Base-by-base conservation (phyloP, 2,113 vertebrate genomes). In the Lamprologus sp. region DNA sequence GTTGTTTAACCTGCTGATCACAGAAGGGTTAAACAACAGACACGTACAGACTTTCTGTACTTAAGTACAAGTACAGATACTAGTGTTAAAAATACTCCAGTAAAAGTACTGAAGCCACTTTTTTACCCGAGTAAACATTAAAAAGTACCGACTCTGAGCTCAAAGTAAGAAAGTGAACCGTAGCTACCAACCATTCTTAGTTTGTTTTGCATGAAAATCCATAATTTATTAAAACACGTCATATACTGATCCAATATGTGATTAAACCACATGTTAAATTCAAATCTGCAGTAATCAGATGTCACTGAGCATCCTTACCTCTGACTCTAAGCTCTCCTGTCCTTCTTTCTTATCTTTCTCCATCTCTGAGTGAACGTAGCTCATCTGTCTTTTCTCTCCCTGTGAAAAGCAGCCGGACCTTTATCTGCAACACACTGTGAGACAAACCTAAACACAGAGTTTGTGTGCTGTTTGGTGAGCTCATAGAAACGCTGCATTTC, bases 101-200 rank as follows among this genome's bases (percentile, higher is more conserved):
- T 35, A 63, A 12, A 63, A 63, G 31, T 63, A 63, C 1, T 35
- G 58, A 63, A 63, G 17, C 31, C 31, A 35, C 60, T n/a, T 35
- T 63, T 63, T 63, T 63, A 63, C 9, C 26, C 31, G 2, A 35
- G 31, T 65, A 65, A 35, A 63, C 58, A 35, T 63, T 33, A 63
- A 63, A 63, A 63, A 63, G 17, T 35, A 35, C 2, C 1, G 0
- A 35, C 15, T 63, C 6, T 35, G 31, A 63, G 17, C 9, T 63
- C 58, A 63, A 35, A 56, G 54, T 2, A 26, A 63, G 58, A 19
- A 63, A n/a, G 58, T 63, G 9, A 63, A 2, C 9, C 17, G 17
- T 35, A 63, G 58, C 31, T 7, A n/a, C 58, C 58, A 63, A 63
- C 58, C 9, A 11, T 7, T 35, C 58, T 63, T 12, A 63, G 15